These are phyloP conservation scores for Troilus luridus DNA, from an alignment of 2,888 invertebrate species.

Conservation along the genomic window DNA sequence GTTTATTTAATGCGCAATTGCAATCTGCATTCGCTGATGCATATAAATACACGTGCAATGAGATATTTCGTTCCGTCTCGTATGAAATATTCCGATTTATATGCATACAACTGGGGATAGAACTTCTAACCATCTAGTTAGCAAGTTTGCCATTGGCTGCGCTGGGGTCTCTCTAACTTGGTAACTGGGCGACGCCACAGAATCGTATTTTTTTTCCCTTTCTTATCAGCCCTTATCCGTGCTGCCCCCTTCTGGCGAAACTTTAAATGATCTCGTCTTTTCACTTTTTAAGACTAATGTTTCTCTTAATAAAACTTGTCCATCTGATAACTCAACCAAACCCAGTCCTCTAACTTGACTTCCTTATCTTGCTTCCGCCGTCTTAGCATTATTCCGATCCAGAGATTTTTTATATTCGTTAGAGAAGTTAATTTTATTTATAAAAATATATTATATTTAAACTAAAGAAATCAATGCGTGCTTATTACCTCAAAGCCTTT, in stretches of 20 bases:
- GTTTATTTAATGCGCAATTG: neutral
- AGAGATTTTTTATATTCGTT: neutral
- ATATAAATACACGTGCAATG: neutral
- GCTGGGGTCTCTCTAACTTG: neutral
- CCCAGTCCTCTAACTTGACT: neutral
- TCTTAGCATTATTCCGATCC: neutral
- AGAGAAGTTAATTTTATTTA: neutral
- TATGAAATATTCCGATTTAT: constrained; percentile 14
- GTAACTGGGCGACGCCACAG: neutral
- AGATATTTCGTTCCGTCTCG: neutral
- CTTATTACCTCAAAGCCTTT: too few species aligned
- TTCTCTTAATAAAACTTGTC: constrained; percentile 9
- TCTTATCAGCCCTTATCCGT: neutral
- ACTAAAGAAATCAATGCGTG: too few species aligned
- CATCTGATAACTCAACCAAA: neutral
- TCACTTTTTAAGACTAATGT: constrained; percentile 7
- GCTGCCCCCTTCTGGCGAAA: neutral
- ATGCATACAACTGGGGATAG: neutral
- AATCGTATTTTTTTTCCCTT: neutral
- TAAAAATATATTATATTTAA: too few species aligned
- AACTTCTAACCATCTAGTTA: neutral
- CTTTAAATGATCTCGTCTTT: constrained; percentile 12
- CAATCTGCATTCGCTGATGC: neutral
- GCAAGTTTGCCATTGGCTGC: neutral
- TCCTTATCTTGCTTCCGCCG: neutral